Base-by-base conservation (phyloP, 35 echinoderm and acorn worm genomes). In the Apostichopus parvimensis region DNA sequence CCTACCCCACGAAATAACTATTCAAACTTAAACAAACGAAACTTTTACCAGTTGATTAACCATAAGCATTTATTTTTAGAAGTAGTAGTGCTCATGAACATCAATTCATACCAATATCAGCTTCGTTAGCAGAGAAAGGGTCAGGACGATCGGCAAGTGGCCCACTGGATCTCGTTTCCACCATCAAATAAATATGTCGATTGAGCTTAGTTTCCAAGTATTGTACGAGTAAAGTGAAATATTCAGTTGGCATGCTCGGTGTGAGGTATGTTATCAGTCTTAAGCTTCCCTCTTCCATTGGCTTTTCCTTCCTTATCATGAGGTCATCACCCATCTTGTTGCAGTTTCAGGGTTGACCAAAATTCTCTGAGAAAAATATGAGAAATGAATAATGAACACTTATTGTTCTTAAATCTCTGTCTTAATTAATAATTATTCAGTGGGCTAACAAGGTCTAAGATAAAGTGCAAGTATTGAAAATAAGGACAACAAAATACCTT, bases 121-220 rank as follows among this genome's bases (percentile, higher is more conserved):
- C 89, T 24, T 91, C 89, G 78, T 91, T 79, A 17, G n/a, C 34
- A 23, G 89, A 56, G 54, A 91, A 91, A 5, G 89, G 89, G 75
- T 91, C 89, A 5, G 77, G 73, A 57, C 89, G 77, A 54, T 91
- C 89, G 1, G 75, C 9, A 1, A 77, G 57, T 25, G 89, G 89
- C 25, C 89, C 89, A 57, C 53, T 15, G 53, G 73, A 15, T 59
- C 89, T 15, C 4, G 70, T 57, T 54, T 91, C 89, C 7, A 61
- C 72, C 53, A 91, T 79, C 89, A 91, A 9, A 53, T 79, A 79
- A 61, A 79, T 60, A 61, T 91, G 73, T 55, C 54, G 26, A n/a
- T 91, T 79, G 5, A 91, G 73, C 56, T 91, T 91, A n/a, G 10
- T 68, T 60, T 91, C 89, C 57, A 91, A 28, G 73, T 91, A 91